A percentile compares a stretch with the other conserved stretches of the same genome.
Conservation (phyloP, 1,140 invertebrate species). For the Eurosta solidaginis region DNA sequence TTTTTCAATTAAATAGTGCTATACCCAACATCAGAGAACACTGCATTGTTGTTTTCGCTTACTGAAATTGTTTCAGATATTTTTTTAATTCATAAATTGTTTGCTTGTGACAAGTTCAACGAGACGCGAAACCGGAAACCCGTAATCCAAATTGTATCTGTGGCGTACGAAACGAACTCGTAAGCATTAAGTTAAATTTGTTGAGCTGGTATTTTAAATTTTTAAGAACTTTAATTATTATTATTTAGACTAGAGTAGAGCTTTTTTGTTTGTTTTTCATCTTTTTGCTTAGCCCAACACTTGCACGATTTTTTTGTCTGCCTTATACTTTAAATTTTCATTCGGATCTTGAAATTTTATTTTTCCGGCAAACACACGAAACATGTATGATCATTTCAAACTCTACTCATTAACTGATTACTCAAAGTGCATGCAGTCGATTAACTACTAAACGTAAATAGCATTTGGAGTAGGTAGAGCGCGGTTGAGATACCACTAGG, state of each 20-base stretch:
- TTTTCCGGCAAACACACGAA: not conserved
- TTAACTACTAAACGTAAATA: conserved; percentile 42
- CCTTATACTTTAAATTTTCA: conserved; percentile 11
- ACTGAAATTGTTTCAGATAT: conserved; percentile 22
- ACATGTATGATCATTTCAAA: conserved; percentile 47
- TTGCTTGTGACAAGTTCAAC: not conserved
- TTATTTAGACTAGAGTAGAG: not conserved
- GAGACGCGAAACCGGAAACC: conserved; percentile 1
- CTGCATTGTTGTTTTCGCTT: not conserved
- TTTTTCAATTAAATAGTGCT: not conserved
- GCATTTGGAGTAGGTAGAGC: conserved; percentile 6
- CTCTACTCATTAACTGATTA: conserved; percentile 55
- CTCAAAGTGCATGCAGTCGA: conserved; percentile 33
- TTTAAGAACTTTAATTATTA: not conserved
- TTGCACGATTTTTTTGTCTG: not conserved
- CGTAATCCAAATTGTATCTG: conserved; percentile 29
- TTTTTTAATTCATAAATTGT: conserved; percentile 26
- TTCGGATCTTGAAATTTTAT: not conserved
- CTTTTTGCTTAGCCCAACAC: not conserved
- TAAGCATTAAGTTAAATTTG: not conserved
- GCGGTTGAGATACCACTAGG: not conserved
- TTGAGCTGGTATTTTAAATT: conserved; percentile 1
- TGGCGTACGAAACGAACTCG: conserved; percentile 4
- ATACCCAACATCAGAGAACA: not conserved
- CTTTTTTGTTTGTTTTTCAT: not conserved